Percentiles rank a stretch among this genome's conserved stretches.
Evolutionary conservation across 2,113 vertebrate species (phyloP).

Genomic region (Leucopsar rothschildi): DNA sequence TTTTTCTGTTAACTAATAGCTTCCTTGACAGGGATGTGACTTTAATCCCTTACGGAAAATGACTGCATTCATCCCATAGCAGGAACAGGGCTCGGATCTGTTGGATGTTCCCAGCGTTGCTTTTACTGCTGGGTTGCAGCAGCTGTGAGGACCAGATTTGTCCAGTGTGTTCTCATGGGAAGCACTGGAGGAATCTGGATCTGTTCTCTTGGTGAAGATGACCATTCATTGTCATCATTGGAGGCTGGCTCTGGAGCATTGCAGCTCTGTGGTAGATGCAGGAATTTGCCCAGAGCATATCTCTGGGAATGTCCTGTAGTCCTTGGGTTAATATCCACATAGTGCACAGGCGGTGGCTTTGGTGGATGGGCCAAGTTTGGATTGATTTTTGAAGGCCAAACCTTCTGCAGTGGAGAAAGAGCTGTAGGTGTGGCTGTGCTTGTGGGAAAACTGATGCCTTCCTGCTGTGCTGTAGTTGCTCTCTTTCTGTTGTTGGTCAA

Average conservation of each 20-base stretch:
- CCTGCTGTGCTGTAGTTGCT: neutral
- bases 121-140: neutral
- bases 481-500: neutral
- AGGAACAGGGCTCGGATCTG: neutral
- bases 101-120: neutral
- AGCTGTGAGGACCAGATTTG: neutral
- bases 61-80: neutral
- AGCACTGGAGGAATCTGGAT: neutral
- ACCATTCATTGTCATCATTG: accelerated
- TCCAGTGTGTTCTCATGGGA: neutral
- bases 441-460: neutral
- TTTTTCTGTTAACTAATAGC: neutral
- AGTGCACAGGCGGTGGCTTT: accelerated
- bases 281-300: neutral
- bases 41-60: neutral
- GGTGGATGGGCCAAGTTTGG: neutral
- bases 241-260: neutral
- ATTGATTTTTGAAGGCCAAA: neutral
- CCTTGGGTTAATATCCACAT: neutral
- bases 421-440: neutral
- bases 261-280: neutral
- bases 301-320: neutral
- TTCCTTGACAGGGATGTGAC: neutral
- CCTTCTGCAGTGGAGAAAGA: neutral
- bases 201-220: neutral